Base-by-base conservation (phyloP, 2,888 invertebrate genomes). In the Podabrus alpinus region DNA sequence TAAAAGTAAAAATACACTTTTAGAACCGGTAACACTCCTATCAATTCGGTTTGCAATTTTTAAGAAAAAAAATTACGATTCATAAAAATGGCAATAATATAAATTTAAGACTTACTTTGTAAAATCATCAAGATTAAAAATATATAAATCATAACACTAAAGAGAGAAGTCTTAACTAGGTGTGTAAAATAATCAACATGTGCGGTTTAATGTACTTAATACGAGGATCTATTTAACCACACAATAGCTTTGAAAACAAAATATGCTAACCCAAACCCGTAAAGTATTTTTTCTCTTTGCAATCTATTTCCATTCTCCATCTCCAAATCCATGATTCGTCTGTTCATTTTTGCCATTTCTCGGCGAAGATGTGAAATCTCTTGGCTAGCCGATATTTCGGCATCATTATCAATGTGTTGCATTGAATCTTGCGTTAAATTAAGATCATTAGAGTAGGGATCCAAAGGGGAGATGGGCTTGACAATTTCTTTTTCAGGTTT, bases 311-410 rank as follows among this genome's bases (percentile, higher is more conserved):
- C 89, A 85, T 94, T 93, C 83, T 97, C 96, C 77, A 96, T 90
- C 88, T 97, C 97, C 78, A 97, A 91, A 7, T 94, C 92, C 89
- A 96, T 92, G 9, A 97, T 93, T 16, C 97, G 92, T 67, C 96
- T 91, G 86, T 96, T 95, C 78, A 97, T 86, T 86, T 96, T 96
- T 17, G 95, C 94, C 83, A 97, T 91, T 88, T 97, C 97, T 68
- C 94, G 90, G 77, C 96, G 91, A 82, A 97, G 90, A 87, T 96
- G 94, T 64, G 94, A 90, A 72, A 96, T 89, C 88, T 96, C 96
- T 87, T 96, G 96, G 60, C 90, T 89, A 77, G 94, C 89, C 9
- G 93, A 92, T 77, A 94, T 88, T 83, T 94, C 94, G 11, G 90
- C 90, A 78, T 87, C 83, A 25, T 80, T 80, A 67, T 85, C 86